Base-by-base conservation (phyloP, 2,797 vertebrate species). In the Lagocephalus sceleratus region DNA sequence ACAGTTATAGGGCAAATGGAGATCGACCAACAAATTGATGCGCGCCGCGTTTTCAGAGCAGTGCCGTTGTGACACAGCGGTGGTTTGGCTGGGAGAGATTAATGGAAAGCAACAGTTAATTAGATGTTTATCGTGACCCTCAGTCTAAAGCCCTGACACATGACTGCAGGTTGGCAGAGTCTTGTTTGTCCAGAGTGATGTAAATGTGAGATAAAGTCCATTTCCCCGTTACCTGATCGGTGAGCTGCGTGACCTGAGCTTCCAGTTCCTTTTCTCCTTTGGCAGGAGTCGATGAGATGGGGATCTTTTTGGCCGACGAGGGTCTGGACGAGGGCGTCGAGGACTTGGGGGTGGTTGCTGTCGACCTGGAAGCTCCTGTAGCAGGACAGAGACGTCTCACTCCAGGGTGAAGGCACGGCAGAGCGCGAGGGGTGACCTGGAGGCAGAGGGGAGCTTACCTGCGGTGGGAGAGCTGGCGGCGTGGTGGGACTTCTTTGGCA, bases 201-300 rank as follows among this genome's bases (percentile, higher is more conserved):
- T 29, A 29, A 35, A 12, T 1, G 1, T 35, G 11, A 10, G 32
- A 14, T 1, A 35, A 14, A 12, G 1, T 35, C 11, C 12, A 14
- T 14, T 12, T 14, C 12, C 32, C 32, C 14, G 11, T 35, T 19
- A 99, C 97, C 94, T 99, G 92, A 68, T 99, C 96, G 0, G 94
- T 97, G 70, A 99, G 95, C 78, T 97, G 94, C 82, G 93, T 90
- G 87, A 99, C 95, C 91, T 99, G 97, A 61, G 93, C 94, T 90
- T 97, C 97, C 90, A 98, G 92, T 85, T 99, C 97, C 87, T 95
- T 97, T 88, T 98, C 97, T 75, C 94, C 95, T 88, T 92, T 99
- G 74, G 94, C 89, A 47, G 90, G 94, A 68, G 92, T 87, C 2
- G 95, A 71, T 62, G 90, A 20, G 32, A 55, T 57, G 2, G 94